Conservation (phyloP, 2,888 invertebrate species). For the Idaea biselata region DNA sequence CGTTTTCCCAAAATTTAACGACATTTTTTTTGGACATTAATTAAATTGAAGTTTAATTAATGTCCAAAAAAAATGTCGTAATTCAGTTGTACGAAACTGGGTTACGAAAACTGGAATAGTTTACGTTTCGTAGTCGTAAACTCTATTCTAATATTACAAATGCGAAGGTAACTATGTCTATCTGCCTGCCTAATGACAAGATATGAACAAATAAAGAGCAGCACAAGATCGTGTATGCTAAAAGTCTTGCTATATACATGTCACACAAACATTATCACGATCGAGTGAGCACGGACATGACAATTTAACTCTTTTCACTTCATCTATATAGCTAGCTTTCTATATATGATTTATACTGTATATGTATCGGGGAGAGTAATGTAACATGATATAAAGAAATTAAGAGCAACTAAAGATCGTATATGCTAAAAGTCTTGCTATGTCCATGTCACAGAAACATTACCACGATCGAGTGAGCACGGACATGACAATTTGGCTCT, state of each 20-base stretch:
- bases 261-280: conserved; percentile 34
- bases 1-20: too few species aligned
- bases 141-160: too few species aligned
- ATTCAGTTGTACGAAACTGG: background rate
- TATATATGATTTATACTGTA: background rate
- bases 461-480: conserved; percentile 38
- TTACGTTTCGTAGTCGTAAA: background rate
- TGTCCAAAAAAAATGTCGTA: too few species aligned
- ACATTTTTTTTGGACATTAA: too few species aligned
- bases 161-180: too few species aligned
- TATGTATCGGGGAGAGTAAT: too few species aligned
- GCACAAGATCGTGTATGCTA: too few species aligned
- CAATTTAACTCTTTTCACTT: conserved; percentile 28
- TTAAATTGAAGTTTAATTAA: background rate
- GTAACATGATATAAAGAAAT: background rate
- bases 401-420: conserved; percentile 14
- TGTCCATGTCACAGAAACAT: conserved; percentile 34
- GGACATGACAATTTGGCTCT: conserved; percentile 41
- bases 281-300: conserved; percentile 41
- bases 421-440: conserved; percentile 18
- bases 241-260: too few species aligned
- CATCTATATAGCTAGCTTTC: background rate
- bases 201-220: too few species aligned
- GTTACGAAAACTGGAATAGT: background rate
- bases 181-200: too few species aligned